Percentiles rank a stretch among this genome's conserved stretches.
Evolutionary conservation across 2,113 vertebrate species (phyloP).

Genomic region (Ictalurus punctatus): DNA sequence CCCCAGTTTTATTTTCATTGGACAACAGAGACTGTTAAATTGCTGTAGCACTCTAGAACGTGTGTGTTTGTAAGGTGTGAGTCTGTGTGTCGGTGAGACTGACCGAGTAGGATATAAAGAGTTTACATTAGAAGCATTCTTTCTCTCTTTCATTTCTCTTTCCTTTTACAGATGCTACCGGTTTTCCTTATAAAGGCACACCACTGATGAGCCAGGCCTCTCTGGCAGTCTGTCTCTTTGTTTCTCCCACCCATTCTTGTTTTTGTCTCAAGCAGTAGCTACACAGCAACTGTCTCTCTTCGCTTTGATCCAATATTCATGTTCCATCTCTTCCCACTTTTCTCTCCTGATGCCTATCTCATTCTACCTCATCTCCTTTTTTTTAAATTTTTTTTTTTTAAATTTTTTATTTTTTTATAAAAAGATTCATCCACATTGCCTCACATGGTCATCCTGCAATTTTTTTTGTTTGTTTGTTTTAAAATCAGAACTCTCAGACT

Average conservation of each 20-base stretch:
- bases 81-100: conserved; percentile 15
- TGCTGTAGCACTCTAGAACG: conserved; percentile 42
- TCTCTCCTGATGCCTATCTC: not conserved
- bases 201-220: conserved; percentile 46
- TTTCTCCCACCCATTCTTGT: conserved; percentile 5
- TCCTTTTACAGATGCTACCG: conserved; percentile 44
- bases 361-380: not conserved
- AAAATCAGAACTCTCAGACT: conserved; percentile 1
- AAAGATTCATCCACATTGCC: conserved; percentile 11
- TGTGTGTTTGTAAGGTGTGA: conserved; percentile 19
- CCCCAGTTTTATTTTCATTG: conserved; percentile 58
- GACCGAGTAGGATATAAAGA: conserved; percentile 52
- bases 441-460: not conserved
- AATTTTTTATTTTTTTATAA: no score
- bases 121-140: conserved; percentile 69
- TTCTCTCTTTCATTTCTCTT: conserved; percentile 50
- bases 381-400: no score
- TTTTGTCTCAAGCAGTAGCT: conserved; percentile 15
- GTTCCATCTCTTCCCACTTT: not conserved
- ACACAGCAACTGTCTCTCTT: not conserved
- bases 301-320: conserved; percentile 6
- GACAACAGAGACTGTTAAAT: conserved; percentile 56
- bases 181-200: conserved; percentile 78
- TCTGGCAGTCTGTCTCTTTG: not conserved
- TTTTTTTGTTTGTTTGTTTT: no score